These are phyloP conservation scores for Neodiprion lecontei DNA, from an alignment of 1,140 invertebrate genomes.

Conservation along the genomic window DNA sequence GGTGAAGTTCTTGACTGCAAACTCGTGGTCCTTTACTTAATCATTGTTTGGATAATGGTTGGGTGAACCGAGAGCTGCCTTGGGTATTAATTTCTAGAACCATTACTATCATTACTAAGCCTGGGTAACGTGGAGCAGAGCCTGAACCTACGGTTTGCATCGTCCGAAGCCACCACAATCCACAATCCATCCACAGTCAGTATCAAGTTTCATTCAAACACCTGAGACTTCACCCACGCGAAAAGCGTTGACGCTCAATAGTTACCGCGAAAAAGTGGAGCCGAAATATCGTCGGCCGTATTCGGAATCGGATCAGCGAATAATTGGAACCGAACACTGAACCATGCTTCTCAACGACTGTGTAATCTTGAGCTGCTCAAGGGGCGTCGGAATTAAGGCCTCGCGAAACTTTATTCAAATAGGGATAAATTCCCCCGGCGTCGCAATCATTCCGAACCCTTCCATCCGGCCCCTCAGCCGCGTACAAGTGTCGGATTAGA, in stretches of 20 bases:
- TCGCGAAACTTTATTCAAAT: slow-evolving; percentile 8
- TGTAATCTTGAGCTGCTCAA: too few relatives aligned
- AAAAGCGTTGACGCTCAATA: too few relatives aligned
- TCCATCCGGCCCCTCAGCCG: slow-evolving; percentile 30
- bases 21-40: slow-evolving; percentile 9
- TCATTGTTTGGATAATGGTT: slow-evolving; percentile 17
- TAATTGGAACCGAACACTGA: too few relatives aligned
- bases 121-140: neutral
- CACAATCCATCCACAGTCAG: too few relatives aligned
- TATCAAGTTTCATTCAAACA: too few relatives aligned
- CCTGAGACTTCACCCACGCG: too few relatives aligned
- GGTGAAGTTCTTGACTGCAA: slow-evolving; percentile 5
- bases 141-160: too few relatives aligned
- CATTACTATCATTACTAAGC: neutral
- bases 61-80: slow-evolving; percentile 2
- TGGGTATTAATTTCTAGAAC: slow-evolving; percentile 5
- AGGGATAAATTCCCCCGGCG: neutral
- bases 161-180: too few relatives aligned
- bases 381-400: neutral
- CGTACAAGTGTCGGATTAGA: slow-evolving; percentile 43
- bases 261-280: too few relatives aligned
- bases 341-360: too few relatives aligned
- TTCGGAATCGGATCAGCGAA: too few relatives aligned
- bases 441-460: slow-evolving; percentile 17
- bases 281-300: too few relatives aligned